Evolutionary conservation across 37 sponge, comb jelly and placozoan genomes (phyloP).

Genomic region (Geodia barretti): DNA sequence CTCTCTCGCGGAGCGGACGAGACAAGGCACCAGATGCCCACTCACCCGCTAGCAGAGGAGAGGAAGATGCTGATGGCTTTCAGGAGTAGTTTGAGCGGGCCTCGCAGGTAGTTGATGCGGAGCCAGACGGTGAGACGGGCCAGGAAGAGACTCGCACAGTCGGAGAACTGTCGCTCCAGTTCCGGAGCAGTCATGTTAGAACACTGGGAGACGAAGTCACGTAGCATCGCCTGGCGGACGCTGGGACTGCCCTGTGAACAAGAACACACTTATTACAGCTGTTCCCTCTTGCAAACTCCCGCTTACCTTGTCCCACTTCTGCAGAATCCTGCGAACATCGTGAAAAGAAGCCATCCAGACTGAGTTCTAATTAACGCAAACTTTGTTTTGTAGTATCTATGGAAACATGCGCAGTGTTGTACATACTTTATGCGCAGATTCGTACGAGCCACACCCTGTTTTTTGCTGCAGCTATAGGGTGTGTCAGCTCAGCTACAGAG

Average conservation of each 20-base stretch:
- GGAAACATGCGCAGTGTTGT: not conserved
- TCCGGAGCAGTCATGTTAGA: slow-evolving; percentile 88
- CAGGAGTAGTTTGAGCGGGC: slow-evolving; percentile 73
- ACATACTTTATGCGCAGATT: not conserved
- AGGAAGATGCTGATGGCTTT: slow-evolving; percentile 78
- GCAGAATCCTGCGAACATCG: slow-evolving; percentile 44
- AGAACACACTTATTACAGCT: not conserved
- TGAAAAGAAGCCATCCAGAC: slow-evolving; percentile 27
- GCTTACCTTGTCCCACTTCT: slow-evolving; percentile 77
- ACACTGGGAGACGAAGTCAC: slow-evolving; percentile 77
- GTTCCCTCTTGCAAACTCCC: not conserved
- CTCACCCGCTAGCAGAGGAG: slow-evolving; percentile 86
- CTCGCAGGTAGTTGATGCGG: slow-evolving; percentile 61
- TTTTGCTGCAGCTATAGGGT: not conserved
- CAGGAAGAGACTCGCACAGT: slow-evolving; percentile 96
- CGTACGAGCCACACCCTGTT: slow-evolving; percentile 9
- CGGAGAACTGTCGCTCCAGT: slow-evolving; percentile 87
- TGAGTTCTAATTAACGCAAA: slow-evolving; percentile 18
- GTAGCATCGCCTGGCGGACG: slow-evolving; percentile 71
- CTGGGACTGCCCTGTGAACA: slow-evolving; percentile 62
- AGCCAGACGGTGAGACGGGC: slow-evolving; percentile 95
- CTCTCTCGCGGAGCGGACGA: not conserved
- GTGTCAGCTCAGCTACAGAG: not conserved
- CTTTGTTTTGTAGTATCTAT: slow-evolving; percentile 3
- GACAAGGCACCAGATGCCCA: not conserved